phyloP scores from a whole-genome alignment of 2,113 vertebrate species.

The Jaculus jaculus region DNA sequence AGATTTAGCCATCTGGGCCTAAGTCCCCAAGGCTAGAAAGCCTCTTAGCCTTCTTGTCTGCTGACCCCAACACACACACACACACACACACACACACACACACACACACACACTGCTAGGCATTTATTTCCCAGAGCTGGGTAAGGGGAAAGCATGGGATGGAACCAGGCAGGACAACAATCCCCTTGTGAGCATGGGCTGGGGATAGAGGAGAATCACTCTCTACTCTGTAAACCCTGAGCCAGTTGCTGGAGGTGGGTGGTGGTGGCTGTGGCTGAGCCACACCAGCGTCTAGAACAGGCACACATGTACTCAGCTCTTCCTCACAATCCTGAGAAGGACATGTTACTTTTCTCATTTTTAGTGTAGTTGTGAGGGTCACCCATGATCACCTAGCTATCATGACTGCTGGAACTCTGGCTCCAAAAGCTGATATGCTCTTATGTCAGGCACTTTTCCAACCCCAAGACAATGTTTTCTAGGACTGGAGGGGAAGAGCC shows the following conservation, averaged over 20 bases:
- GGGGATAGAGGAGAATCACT: neutral
- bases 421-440: neutral
- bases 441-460: neutral
- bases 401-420: neutral
- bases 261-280: neutral
- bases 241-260: too few relatives aligned
- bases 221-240: neutral
- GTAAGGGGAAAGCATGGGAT: neutral
- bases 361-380: neutral
- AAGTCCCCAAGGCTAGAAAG: neutral
- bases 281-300: neutral
- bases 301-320: accelerated
- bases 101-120: neutral
- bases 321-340: neutral
- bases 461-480: neutral
- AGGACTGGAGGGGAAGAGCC: neutral
- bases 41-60: neutral
- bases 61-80: neutral
- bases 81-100: neutral
- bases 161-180: neutral
- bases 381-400: neutral
- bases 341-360: neutral
- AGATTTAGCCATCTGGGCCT: neutral
- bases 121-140: neutral
- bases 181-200: neutral